These are phyloP conservation scores for Augochlora pura DNA, from an alignment of 1,140 invertebrate genomes.

Conservation along the genomic window DNA sequence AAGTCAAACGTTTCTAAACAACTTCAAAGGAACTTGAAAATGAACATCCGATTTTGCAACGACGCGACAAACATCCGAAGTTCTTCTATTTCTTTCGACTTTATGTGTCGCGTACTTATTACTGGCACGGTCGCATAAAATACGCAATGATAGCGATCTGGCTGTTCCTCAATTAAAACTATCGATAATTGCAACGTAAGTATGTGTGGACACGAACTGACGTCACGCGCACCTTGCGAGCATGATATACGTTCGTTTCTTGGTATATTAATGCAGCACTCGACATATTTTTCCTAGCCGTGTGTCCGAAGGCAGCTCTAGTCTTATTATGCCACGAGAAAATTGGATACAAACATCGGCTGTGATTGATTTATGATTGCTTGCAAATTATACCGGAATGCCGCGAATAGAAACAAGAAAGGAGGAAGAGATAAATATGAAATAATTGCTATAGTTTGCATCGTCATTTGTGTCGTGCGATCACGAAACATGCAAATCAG, in stretches of 20 bases:
- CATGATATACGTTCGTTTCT: neutral
- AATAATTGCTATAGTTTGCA: neutral
- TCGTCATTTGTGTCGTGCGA: neutral
- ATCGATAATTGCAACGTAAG: neutral
- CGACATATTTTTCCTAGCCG: slow-evolving; percentile 34
- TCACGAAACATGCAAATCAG: no score
- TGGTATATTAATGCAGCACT: slow-evolving; percentile 28
- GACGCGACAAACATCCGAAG: no score
- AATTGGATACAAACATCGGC: neutral
- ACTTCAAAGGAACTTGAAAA: no score
- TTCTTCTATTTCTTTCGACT: no score
- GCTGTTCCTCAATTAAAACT: neutral
- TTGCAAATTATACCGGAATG: neutral
- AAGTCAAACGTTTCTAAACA: no score
- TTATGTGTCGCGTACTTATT: no score
- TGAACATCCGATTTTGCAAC: no score
- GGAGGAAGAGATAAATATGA: neutral
- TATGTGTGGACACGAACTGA: neutral
- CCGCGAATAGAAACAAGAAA: neutral
- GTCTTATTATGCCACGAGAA: neutral
- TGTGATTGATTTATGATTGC: neutral
- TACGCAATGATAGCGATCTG: neutral
- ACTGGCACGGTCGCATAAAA: neutral
- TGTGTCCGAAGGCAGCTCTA: neutral
- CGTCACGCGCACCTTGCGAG: neutral